Evolutionary conservation across 2,888 invertebrate species (phyloP), one percentile per base, ranked within the genome.

Genomic region (Blastobasis adustella): DNA sequence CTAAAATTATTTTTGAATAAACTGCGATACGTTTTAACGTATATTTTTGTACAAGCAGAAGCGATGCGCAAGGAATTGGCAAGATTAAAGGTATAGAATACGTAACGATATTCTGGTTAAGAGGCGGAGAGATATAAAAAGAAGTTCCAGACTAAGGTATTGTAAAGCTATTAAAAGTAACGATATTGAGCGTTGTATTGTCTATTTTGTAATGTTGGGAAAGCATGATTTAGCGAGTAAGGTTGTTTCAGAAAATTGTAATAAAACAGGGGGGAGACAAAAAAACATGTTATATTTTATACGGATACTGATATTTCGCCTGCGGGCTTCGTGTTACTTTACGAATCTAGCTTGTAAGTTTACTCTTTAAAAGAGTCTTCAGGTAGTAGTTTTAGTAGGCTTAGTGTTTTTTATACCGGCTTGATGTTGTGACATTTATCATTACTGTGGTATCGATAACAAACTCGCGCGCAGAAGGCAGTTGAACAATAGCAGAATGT

Each of bases 331-430:
- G 78, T 80, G 81, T 87, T 87, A 86, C 69, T 83, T 82, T 82
- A 86, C 85, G 85, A 84, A 79, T 59, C 57, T 87, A 87, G 84
- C 63, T 55, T 67, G 76, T 89, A 89, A 88, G 88, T 82, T 78
- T 75, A 72, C 89, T 89, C 89, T 89, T 87, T 76, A 78, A 88
- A 89, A 89, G 89, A 87, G 89, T 82, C 79, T 85, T 83, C 79
- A 87, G 84, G 84, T 83, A 87, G 87, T 87, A 87, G 86, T 77
- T 81, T 80, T 86, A 82, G 79, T 87, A 89, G 82, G 89, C 89
- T 89, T 89, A 89, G 87, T 86, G 88, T 87, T 89, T 89, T 81
- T 89, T 89, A 89, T 89, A 89, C 89, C 76, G 81, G 89, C 89
- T 89, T 89, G 85, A 88, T 89, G 89, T 89, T 89, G 89, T 89